Conservation (phyloP, 2,797 vertebrate species). For the Ambastaia sidthimunki region DNA sequence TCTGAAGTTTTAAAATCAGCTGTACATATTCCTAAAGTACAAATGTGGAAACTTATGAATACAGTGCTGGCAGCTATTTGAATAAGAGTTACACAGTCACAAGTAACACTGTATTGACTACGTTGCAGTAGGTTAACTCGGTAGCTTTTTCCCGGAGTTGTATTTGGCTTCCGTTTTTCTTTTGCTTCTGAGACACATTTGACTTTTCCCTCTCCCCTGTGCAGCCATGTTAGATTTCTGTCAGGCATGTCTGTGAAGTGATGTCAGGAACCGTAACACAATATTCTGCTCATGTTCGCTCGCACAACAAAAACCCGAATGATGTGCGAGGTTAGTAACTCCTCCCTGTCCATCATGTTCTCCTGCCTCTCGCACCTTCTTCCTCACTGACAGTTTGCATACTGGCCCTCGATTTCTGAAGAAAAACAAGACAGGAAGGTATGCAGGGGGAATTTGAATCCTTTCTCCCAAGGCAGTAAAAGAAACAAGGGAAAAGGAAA, state of each 20-base stretch:
- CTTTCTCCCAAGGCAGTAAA: neutral
- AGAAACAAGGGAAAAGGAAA: conserved; percentile 3
- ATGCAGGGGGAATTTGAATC: neutral
- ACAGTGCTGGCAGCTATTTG: neutral
- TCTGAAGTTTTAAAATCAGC: conserved; percentile 15
- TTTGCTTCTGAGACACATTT: conserved; percentile 11
- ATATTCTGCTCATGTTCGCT: conserved; percentile 26
- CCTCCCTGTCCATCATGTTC: conserved; percentile 9
- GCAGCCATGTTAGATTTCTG: conserved; percentile 38
- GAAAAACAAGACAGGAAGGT: conserved; percentile 8
- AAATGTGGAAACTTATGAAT: neutral
- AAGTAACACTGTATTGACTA: neutral
- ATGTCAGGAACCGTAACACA: neutral
- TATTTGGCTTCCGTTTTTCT: neutral
- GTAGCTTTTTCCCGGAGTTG: too few species aligned
- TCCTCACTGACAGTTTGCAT: neutral
- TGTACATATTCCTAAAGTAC: neutral
- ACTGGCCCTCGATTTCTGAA: neutral
- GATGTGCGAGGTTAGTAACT: conserved; percentile 27
- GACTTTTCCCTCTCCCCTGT: conserved; percentile 5
- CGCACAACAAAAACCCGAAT: conserved; percentile 19
- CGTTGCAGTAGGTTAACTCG: too few species aligned
- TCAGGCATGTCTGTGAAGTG: neutral
- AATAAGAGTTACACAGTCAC: neutral
- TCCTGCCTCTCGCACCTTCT: neutral